phyloP scores from a whole-genome alignment of 2,797 vertebrate species.

The Ateles fusciceps region DNA sequence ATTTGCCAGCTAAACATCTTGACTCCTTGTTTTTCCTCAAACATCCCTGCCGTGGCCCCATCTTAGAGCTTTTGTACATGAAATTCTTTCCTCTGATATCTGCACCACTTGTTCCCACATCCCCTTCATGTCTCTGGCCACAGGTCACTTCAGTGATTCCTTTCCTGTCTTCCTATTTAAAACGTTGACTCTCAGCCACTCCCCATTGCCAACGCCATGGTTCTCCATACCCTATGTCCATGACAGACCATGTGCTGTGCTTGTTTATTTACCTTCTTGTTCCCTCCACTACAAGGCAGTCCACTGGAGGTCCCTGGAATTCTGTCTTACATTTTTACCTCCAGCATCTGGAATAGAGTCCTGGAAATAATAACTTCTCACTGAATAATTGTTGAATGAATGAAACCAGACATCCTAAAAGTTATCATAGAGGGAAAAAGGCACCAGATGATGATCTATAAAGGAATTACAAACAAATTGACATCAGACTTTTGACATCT shows the following conservation, averaged over 20 bases:
- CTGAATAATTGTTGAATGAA: neutral
- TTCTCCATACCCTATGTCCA: neutral
- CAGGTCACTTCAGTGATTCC: neutral
- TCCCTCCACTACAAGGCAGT: neutral
- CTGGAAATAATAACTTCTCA: neutral
- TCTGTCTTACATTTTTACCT: neutral
- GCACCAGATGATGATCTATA: neutral
- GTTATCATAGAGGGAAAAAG: neutral
- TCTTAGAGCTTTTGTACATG: neutral
- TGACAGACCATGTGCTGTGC: neutral
- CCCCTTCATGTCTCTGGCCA: neutral
- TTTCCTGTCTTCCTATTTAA: neutral
- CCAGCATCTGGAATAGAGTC: neutral
- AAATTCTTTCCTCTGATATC: neutral
- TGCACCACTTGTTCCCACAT: neutral
- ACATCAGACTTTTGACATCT: neutral
- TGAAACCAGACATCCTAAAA: neutral
- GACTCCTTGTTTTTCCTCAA: neutral
- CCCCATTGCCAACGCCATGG: neutral
- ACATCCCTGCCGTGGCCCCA: neutral
- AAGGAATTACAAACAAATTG: neutral
- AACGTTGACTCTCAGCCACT: too few relatives aligned
- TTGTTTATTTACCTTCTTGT: neutral
- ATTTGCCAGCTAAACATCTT: neutral
- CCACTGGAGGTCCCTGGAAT: neutral